Percentiles rank a stretch among this genome's conserved stretches.
phyloP scores from a whole-genome alignment of 2,797 vertebrate genomes.

The Pseudopleuronectes americanus region DNA sequence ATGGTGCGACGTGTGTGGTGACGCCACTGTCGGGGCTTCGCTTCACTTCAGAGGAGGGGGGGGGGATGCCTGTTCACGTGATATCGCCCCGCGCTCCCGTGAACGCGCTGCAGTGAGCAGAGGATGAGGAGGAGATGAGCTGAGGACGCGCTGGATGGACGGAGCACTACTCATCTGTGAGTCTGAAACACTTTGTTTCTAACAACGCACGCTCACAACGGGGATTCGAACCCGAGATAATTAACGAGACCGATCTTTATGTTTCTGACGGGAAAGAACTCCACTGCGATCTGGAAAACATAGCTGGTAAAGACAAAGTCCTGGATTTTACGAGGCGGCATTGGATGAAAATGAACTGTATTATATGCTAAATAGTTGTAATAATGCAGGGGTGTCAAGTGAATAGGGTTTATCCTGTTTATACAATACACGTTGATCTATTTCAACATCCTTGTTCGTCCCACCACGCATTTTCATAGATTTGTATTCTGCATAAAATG shows the following conservation, averaged over 20 bases:
- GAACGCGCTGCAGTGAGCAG: constrained; percentile 15
- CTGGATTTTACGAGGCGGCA: neutral
- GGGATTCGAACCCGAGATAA: too few species aligned
- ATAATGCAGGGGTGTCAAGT: neutral
- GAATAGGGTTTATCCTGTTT: neutral
- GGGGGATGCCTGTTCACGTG: constrained; percentile 64
- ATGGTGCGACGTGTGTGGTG: neutral
- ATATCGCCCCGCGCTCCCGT: constrained; percentile 65
- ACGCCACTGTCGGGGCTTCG: constrained; percentile 14
- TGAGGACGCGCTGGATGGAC: constrained; percentile 49
- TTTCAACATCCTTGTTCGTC: neutral
- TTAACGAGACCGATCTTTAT: neutral
- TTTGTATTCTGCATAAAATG: neutral
- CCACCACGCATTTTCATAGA: neutral
- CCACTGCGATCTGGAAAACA: neutral
- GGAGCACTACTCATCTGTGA: constrained; percentile 44
- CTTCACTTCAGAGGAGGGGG: constrained; percentile 41
- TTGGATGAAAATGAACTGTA: neutral
- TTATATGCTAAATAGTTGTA: neutral
- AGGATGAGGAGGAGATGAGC: constrained; percentile 57
- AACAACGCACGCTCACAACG: too few species aligned
- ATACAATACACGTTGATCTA: neutral
- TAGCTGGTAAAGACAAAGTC: neutral
- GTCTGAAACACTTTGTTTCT: constrained; percentile 17
- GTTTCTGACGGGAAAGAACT: too few species aligned